Evolutionary conservation across 2,113 vertebrate genomes (phyloP).

Genomic region (Apaloderma vittatum): DNA sequence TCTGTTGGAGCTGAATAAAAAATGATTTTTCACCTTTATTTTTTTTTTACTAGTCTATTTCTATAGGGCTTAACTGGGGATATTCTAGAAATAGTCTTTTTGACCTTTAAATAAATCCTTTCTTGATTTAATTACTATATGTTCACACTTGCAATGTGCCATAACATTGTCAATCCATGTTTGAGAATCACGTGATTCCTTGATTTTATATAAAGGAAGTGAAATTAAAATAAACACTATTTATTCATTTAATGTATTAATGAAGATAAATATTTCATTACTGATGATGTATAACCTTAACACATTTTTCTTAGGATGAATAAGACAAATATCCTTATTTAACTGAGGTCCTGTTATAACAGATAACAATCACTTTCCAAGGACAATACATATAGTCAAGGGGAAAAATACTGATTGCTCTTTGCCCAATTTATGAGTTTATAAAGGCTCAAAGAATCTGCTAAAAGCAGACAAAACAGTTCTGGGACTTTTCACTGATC

Average conservation of each 20-base stretch:
- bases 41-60: neutral
- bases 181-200: neutral
- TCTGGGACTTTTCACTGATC: neutral
- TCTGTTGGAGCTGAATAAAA: neutral
- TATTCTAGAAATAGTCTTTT: neutral
- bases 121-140: neutral
- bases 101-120: neutral
- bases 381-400: neutral
- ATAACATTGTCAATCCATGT: neutral
- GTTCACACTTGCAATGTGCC: neutral
- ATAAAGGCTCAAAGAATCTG: neutral
- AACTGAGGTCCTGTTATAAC: neutral
- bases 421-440: neutral
- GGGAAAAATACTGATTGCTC: neutral
- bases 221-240: neutral
- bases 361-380: neutral
- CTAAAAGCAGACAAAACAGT: neutral
- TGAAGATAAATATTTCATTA: neutral
- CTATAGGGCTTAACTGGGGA: neutral
- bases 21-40: fast-evolving
- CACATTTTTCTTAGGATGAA: neutral
- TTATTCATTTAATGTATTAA: neutral
- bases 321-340: neutral
- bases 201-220: neutral
- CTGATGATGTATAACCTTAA: neutral